Evolutionary conservation across 92 coral and sea anemone species (phyloP).

Genomic region (Umimayanthus kanabou): DNA sequence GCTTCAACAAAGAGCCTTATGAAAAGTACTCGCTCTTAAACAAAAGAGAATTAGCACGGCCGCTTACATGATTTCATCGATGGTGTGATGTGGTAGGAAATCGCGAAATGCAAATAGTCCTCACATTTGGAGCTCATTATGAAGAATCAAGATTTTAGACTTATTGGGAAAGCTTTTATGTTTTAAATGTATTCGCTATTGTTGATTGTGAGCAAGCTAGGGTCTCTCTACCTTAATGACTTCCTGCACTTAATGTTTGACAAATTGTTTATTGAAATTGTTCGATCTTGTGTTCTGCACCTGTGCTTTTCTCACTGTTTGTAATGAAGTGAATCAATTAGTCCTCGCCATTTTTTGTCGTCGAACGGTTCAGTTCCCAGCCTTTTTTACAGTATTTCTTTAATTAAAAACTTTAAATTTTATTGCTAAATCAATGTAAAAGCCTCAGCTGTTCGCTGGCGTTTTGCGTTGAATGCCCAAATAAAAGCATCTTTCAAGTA

Average conservation of each 20-base stretch:
- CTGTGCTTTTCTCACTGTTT: slow-evolving; percentile 44
- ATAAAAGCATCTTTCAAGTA: background rate
- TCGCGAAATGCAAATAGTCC: slow-evolving; percentile 13
- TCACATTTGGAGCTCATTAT: no score
- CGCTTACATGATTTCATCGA: slow-evolving; percentile 13
- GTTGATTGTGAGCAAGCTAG: background rate
- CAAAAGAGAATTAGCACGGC: slow-evolving; percentile 27
- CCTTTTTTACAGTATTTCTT: background rate
- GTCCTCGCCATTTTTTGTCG: slow-evolving; percentile 14
- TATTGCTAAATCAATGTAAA: background rate
- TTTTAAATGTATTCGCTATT: slow-evolving; percentile 9
- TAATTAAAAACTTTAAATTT: slow-evolving; percentile 18
- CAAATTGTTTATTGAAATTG: slow-evolving; percentile 39
- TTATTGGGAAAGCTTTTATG: background rate
- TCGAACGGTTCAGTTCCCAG: background rate
- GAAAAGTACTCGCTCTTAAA: slow-evolving; percentile 24
- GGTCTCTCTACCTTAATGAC: slow-evolving; percentile 37
- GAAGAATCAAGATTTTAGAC: background rate
- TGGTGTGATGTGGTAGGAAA: background rate
- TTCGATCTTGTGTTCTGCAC: slow-evolving; percentile 33
- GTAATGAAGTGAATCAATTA: slow-evolving; percentile 43
- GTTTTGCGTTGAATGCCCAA: background rate
- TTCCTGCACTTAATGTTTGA: slow-evolving; percentile 38
- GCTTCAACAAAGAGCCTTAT: slow-evolving; percentile 26
- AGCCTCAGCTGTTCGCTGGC: background rate